Percentiles rank a stretch among this genome's conserved stretches.
These are phyloP conservation scores for Stenodera caucasica DNA, from an alignment of 2,888 invertebrate genomes.

Conservation along the genomic window DNA sequence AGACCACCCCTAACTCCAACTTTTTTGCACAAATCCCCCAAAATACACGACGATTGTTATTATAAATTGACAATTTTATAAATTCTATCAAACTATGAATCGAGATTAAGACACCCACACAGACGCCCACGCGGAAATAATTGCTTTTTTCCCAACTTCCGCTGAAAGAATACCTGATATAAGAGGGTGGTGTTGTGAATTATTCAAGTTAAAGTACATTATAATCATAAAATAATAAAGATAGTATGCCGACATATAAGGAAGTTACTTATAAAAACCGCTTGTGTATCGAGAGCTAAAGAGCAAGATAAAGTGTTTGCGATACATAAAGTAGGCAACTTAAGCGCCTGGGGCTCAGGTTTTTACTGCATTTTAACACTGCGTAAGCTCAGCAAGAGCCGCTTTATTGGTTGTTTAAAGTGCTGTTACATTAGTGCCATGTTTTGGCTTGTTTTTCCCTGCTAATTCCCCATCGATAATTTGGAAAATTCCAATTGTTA, in stretches of 20 bases:
- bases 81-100: background rate
- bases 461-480: background rate
- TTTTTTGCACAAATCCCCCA: background rate
- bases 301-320: constrained; percentile 45
- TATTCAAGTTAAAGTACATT: constrained; percentile 44
- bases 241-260: constrained; percentile 41
- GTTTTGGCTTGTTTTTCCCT: background rate
- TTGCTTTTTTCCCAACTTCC: too few species aligned
- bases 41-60: background rate
- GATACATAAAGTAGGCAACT: constrained; percentile 46
- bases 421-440: constrained; percentile 45
- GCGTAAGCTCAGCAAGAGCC: constrained; percentile 52
- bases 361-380: constrained; percentile 55
- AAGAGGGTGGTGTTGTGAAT: constrained; percentile 24
- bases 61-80: background rate
- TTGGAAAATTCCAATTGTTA: background rate
- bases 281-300: constrained; percentile 40
- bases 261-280: constrained; percentile 39
- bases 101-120: too few species aligned
- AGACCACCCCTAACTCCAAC: constrained; percentile 33
- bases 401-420: constrained; percentile 53
- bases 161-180: too few species aligned
- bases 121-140: too few species aligned
- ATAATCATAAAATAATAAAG: constrained; percentile 53
- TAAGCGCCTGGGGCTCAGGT: constrained; percentile 49